These are phyloP conservation scores for Caenorhabditis japonica DNA, from an alignment of 2,888 invertebrate genomes.

Conservation along the genomic window DNA sequence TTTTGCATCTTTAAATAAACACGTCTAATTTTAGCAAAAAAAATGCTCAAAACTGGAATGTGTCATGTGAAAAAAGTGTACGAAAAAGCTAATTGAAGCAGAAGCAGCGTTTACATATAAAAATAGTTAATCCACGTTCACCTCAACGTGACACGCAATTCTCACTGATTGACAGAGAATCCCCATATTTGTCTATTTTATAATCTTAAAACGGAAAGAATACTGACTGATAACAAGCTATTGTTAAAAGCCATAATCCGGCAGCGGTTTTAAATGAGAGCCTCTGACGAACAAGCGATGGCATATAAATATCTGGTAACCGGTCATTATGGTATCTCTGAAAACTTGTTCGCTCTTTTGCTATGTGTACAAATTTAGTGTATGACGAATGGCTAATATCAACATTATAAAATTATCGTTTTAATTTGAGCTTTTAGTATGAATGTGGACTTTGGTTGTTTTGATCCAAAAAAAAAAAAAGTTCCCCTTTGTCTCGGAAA, in stretches of 20 bases:
- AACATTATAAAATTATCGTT: neutral
- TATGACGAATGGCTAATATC: neutral
- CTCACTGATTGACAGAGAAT: neutral
- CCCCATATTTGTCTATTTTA: neutral
- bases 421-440: neutral
- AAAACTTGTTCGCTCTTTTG: neutral
- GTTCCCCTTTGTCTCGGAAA: neutral
- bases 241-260: constrained; percentile 40
- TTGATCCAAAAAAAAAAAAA: neutral
- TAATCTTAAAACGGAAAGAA: neutral
- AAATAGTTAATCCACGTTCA: constrained; percentile 4
- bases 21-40: neutral
- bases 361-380: neutral
- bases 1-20: too few species aligned
- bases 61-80: too few species aligned
- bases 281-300: constrained; percentile 20
- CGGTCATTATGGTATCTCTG: constrained; percentile 17
- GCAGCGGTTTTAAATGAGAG: constrained; percentile 3
- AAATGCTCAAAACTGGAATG: too few species aligned
- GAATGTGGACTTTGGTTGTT: too few species aligned
- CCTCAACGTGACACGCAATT: neutral
- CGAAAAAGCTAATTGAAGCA: too few species aligned
- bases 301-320: constrained; percentile 36
- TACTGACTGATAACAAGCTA: constrained; percentile 29
- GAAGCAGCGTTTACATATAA: neutral